Conservation (phyloP, 2,888 invertebrate species). For the Miltochrista miniata region DNA sequence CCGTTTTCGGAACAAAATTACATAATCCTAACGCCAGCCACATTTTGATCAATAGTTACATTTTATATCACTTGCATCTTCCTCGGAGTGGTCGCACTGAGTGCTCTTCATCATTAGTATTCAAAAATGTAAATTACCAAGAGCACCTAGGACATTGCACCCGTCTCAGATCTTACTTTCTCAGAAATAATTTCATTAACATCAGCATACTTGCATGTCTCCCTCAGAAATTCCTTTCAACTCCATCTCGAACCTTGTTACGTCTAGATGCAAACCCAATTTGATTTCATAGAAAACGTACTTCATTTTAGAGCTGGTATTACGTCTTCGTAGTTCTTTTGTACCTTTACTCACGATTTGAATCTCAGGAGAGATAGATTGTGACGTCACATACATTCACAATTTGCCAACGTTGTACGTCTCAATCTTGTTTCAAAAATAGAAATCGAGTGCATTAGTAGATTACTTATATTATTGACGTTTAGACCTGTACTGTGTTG, state of each 20-base stretch:
- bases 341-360: too few species aligned
- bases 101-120: constrained; percentile 73
- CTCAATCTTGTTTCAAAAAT: too few species aligned
- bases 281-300: constrained; percentile 26
- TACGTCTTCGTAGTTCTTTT: too few species aligned
- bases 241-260: constrained; percentile 47
- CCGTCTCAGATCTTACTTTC: constrained; percentile 76
- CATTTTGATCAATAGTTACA: constrained; percentile 58
- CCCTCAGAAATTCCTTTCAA: constrained; percentile 61
- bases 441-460: too few species aligned
- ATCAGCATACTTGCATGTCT: constrained; percentile 68
- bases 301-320: constrained; percentile 12
- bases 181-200: constrained; percentile 81
- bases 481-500: too few species aligned
- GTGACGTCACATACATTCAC: too few species aligned
- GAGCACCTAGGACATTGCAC: constrained; percentile 72
- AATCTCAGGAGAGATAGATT: too few species aligned
- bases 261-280: constrained; percentile 32
- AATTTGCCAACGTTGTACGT: too few species aligned
- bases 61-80: constrained; percentile 57
- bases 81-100: constrained; percentile 57
- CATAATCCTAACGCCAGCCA: constrained; percentile 18
- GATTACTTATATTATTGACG: too few species aligned
- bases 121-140: constrained; percentile 78
- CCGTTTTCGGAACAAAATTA: too few species aligned